A percentile compares a stretch with the other conserved stretches of the same genome.
phyloP scores from a whole-genome alignment of 2,888 invertebrate genomes.

The Halictus ligatus region DNA sequence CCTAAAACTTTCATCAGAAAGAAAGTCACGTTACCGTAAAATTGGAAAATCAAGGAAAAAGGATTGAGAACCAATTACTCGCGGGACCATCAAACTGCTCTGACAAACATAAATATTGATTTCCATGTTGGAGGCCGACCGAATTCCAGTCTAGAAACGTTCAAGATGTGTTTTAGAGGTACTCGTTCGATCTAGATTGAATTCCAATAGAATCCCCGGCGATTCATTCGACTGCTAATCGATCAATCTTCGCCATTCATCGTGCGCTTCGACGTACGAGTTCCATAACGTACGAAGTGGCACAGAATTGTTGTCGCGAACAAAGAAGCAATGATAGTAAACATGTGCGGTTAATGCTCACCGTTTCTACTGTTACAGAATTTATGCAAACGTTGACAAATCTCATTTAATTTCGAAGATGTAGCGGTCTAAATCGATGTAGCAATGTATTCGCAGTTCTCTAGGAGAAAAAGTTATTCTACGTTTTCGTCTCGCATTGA shows the following conservation, averaged over 20 bases:
- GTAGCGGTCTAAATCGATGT: background rate
- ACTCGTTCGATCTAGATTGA: background rate
- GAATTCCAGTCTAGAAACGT: background rate
- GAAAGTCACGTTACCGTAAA: too few species aligned
- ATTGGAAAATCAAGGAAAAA: too few species aligned
- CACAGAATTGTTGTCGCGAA: background rate
- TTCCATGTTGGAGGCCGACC: background rate
- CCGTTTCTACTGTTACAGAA: background rate
- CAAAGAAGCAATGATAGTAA: background rate
- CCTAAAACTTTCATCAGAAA: too few species aligned
- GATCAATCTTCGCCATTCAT: background rate
- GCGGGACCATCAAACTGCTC: background rate
- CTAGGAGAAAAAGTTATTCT: too few species aligned
- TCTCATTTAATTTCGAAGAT: background rate
- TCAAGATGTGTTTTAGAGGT: constrained; percentile 3
- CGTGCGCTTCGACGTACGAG: constrained; percentile 9
- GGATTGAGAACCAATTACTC: background rate
- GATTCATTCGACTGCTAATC: constrained; percentile 17
- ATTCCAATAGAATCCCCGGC: background rate
- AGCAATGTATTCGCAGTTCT: background rate
- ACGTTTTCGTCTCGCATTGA: too few species aligned
- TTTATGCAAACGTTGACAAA: background rate
- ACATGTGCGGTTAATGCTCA: background rate
- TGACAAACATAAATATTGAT: constrained; percentile 10
- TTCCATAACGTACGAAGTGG: background rate